Base-by-base conservation (phyloP, 2,113 vertebrate species). In the Acanthochromis polyacanthus region DNA sequence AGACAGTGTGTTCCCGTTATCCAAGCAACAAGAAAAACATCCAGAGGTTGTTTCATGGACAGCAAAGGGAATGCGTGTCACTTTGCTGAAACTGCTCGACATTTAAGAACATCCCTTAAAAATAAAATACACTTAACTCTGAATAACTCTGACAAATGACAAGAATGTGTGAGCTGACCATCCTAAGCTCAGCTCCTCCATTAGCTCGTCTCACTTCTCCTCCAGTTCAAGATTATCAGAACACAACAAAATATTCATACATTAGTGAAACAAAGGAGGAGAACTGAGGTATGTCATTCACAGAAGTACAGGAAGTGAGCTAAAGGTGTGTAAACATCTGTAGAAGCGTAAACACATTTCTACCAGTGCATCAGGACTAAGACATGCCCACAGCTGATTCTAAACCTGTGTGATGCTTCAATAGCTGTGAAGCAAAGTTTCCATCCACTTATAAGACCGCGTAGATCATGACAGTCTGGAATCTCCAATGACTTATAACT, bases 261-360 rank as follows among this genome's bases (percentile, higher is more conserved):
- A 45, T 12, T 32, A 25, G n/a, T 11, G 17, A 63, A 58, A 65
- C 17, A 22, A 20, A 66, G 17, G 36, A 15, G 46, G 23, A 28
- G 19, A 23, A 38, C 10, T 65, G 77, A 84, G 70, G 74, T 66
- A 66, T 10, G 1, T 17, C 63, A 30, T 51, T 80, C 62, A 80
- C 25, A 55, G 3, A 75, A 40, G 61, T 22, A 40, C 30, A 61
- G 32, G 32, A 36, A 36, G 32, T 36, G 11, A 53, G 28, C 32
- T 5, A 52, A 75, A 55, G 25, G 8, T 17, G 59, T 58, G 51
- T 65, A 82, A 80, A 77, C 68, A 66, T 72, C 58, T 66, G 58
- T 1, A 65, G n/a, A 19, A 36, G 15, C 51, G 45, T 74, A 52
- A 74, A 77, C 38, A 60, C 17, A 23, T 46, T 58, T 69, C 46